Percentiles rank a stretch among this genome's conserved stretches.
Evolutionary conservation across 2,797 vertebrate genomes (phyloP).

Genomic region (Pipistrellus nathusii): DNA sequence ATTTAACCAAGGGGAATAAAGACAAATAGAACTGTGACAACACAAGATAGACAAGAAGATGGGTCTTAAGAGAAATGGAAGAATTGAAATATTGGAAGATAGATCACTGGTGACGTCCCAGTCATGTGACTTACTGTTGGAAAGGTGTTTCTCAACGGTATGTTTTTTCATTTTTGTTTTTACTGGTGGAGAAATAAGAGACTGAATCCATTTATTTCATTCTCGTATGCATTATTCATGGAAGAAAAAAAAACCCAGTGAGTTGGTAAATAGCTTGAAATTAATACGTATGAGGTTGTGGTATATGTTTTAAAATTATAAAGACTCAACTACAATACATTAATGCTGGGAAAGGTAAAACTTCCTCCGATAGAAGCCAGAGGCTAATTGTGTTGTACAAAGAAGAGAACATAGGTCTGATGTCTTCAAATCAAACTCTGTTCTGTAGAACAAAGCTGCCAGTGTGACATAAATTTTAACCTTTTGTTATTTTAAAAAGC

Average conservation of each 20-base stretch:
- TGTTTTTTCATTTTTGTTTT: slow-evolving; percentile 1
- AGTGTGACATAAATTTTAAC: slow-evolving; percentile 59
- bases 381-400: not conserved
- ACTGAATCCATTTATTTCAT: slow-evolving; percentile 3
- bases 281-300: not conserved
- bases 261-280: slow-evolving; percentile 18
- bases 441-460: slow-evolving; percentile 56
- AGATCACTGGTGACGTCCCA: not conserved
- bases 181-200: slow-evolving; percentile 51
- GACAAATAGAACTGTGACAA: not conserved
- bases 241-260: not conserved
- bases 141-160: not conserved
- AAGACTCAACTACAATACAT: not conserved
- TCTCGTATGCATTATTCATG: slow-evolving; percentile 34
- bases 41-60: not conserved
- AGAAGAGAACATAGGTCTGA: not conserved
- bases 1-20: not conserved
- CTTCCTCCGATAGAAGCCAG: not conserved
- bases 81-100: not conserved
- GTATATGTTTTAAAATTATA: slow-evolving; percentile 37
- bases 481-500: slow-evolving; percentile 72
- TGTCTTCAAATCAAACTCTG: not conserved
- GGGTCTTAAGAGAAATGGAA: not conserved
- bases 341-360: not conserved
- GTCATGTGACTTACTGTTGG: not conserved